Conservation (phyloP, 2,113 vertebrate genomes). For the Oenanthe melanoleuca region DNA sequence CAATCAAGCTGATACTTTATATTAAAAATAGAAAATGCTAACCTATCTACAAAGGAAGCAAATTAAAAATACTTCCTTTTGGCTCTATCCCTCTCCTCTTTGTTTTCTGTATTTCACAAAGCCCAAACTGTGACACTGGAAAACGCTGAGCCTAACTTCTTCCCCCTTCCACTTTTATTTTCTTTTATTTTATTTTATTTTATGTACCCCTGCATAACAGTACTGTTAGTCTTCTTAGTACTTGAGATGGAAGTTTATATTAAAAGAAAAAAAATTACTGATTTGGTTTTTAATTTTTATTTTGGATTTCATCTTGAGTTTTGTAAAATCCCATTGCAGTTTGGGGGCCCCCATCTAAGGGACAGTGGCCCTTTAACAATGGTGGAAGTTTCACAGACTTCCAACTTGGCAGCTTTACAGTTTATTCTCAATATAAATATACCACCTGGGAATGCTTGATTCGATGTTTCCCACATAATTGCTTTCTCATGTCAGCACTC, state of each 20-base stretch:
- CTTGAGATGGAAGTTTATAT: background rate
- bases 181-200: background rate
- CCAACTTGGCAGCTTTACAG: slow-evolving; percentile 49
- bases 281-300: background rate
- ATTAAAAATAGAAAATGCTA: background rate
- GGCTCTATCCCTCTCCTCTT: background rate
- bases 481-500: slow-evolving; percentile 59
- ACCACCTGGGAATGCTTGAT: slow-evolving; percentile 66
- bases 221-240: background rate
- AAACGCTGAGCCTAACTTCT: background rate
- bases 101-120: slow-evolving; percentile 19
- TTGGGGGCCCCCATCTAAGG: background rate
- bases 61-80: background rate
- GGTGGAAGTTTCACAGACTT: slow-evolving; percentile 55
- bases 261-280: background rate
- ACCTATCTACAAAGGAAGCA: background rate
- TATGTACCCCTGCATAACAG: background rate
- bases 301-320: background rate
- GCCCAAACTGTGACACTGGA: background rate
- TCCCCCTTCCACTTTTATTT: background rate
- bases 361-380: slow-evolving; percentile 57
- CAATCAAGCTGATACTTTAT: background rate
- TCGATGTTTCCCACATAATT: slow-evolving; percentile 65
- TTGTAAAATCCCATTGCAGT: background rate
- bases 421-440: slow-evolving; percentile 63